These are phyloP conservation scores for Caenorhabditis zanzibari DNA, from an alignment of 2,888 invertebrate species.

Conservation along the genomic window DNA sequence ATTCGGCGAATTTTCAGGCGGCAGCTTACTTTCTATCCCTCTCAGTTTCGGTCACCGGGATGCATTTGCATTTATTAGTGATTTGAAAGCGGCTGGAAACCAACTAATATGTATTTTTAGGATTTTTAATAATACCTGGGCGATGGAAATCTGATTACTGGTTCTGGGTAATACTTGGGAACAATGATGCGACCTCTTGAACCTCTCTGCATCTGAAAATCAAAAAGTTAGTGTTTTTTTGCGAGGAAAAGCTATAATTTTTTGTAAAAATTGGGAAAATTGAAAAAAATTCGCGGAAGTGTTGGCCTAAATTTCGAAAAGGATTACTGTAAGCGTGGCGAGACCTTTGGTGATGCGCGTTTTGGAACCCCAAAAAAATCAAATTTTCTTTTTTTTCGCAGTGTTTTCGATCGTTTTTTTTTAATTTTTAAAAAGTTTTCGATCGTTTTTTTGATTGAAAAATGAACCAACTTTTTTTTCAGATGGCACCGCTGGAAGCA, in stretches of 20 bases:
- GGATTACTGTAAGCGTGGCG: not conserved
- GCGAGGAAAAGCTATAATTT: not conserved
- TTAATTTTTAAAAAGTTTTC: not conserved
- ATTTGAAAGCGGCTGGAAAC: not conserved
- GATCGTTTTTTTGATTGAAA: not conserved
- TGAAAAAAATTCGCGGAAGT: not conserved
- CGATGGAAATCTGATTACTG: not conserved
- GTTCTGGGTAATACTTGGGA: not conserved
- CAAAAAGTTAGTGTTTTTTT: not conserved
- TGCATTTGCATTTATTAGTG: not conserved
- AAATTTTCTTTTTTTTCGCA: not conserved
- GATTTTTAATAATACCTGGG: not conserved
- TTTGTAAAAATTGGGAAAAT: not conserved
- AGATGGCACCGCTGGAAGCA: slow-evolving; percentile 14
- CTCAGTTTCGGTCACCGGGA: not conserved
- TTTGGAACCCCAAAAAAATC: not conserved
- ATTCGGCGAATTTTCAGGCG: not conserved
- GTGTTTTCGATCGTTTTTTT: no score
- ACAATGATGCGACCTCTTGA: not conserved
- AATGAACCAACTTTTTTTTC: not conserved
- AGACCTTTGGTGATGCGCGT: not conserved
- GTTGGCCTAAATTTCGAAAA: no score
- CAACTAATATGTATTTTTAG: not conserved
- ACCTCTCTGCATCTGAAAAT: not conserved
- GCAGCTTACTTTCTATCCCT: not conserved